Conservation (phyloP, 2,888 invertebrate species). For the Mesoligia furuncula region DNA sequence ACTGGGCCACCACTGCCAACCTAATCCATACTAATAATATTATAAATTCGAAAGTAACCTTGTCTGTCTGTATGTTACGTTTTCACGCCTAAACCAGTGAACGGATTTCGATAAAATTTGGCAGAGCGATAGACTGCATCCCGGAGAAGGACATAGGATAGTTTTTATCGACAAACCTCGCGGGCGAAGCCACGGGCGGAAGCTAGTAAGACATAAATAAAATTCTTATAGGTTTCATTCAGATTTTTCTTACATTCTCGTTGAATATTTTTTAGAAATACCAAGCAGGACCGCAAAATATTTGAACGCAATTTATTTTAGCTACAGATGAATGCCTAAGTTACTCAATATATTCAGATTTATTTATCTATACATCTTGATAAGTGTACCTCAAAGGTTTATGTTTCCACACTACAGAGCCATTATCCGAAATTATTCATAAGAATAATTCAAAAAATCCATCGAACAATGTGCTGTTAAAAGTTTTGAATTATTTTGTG, state of each 20-base stretch:
- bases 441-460: constrained; percentile 52
- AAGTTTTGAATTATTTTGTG: constrained; percentile 28
- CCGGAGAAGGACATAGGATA: too few species aligned
- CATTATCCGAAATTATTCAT: constrained; percentile 48
- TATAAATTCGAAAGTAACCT: too few species aligned
- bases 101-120: too few species aligned
- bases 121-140: too few species aligned
- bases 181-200: too few species aligned
- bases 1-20: too few species aligned
- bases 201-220: neutral
- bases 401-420: constrained; percentile 30
- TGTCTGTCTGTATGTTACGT: too few species aligned
- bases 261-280: neutral
- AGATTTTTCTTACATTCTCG: neutral
- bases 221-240: neutral
- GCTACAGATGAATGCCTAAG: constrained; percentile 33
- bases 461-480: constrained; percentile 26
- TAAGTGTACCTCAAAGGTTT: constrained; percentile 16
- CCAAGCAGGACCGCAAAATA: too few species aligned
- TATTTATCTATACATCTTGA: constrained; percentile 7
- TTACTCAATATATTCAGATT: constrained; percentile 9
- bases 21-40: too few species aligned
- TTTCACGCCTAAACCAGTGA: too few species aligned
- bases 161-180: too few species aligned
- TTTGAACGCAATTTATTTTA: constrained; percentile 12